phyloP scores from a whole-genome alignment of 2,797 vertebrate species.

The Trachops cirrhosus region DNA sequence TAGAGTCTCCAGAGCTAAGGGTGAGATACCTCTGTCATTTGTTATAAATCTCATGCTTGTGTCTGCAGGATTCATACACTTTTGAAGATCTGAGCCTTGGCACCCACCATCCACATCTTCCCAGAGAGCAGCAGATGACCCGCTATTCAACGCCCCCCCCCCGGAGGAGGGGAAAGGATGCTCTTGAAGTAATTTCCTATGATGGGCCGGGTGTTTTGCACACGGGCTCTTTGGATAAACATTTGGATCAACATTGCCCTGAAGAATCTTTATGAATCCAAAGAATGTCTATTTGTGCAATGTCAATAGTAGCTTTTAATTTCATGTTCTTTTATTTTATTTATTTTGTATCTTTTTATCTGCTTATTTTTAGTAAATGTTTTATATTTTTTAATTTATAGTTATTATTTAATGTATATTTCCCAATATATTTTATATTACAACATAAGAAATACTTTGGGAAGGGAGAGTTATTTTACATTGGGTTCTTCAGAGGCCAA shows the following conservation, averaged over 20 bases:
- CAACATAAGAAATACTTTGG: neutral
- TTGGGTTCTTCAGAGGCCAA: neutral
- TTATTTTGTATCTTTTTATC: neutral
- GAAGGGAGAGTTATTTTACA: neutral
- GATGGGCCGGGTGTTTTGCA: neutral
- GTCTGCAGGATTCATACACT: neutral
- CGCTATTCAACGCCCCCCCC: neutral
- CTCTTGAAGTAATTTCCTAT: neutral
- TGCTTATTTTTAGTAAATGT: neutral
- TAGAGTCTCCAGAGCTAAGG: neutral
- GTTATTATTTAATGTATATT: neutral
- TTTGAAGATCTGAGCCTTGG: neutral
- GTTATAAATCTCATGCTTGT: constrained; percentile 26
- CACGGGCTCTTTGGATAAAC: neutral
- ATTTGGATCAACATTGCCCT: neutral
- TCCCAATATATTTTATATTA: neutral
- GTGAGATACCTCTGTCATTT: constrained; percentile 13
- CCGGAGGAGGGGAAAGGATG: neutral
- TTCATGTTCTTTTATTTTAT: neutral
- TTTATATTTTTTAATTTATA: neutral
- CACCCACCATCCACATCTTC: neutral
- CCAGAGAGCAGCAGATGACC: neutral
- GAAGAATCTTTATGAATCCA: neutral
- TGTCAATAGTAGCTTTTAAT: neutral
- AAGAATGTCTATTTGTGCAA: neutral